Percentiles rank a stretch among this genome's conserved stretches.
These are phyloP conservation scores for Neelides folsomi DNA, from an alignment of 2,888 invertebrate species.

Conservation along the genomic window DNA sequence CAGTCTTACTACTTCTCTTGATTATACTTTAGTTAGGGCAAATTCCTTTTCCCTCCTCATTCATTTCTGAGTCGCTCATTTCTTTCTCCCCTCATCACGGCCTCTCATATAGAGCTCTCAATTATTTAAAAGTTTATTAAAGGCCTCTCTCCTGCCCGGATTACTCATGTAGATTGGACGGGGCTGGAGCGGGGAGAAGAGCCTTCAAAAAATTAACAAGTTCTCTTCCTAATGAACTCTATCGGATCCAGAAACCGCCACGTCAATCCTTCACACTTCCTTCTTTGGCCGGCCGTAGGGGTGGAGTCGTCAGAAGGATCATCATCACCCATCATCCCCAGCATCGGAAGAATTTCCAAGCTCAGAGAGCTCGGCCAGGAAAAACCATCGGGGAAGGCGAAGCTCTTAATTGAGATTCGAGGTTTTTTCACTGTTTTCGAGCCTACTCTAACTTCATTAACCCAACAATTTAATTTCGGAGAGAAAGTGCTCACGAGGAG, in stretches of 20 bases:
- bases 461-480: constrained; percentile 23
- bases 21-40: too few species aligned
- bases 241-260: constrained; percentile 21
- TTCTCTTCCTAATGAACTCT: constrained; percentile 17
- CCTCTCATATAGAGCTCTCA: constrained; percentile 18
- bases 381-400: constrained; percentile 10
- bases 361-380: background rate
- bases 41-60: constrained; percentile 7
- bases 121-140: constrained; percentile 28
- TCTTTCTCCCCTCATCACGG: constrained; percentile 15
- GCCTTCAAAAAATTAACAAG: constrained; percentile 11
- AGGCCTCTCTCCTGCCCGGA: constrained; percentile 17
- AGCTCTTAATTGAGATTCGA: constrained; percentile 23
- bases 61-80: constrained; percentile 1
- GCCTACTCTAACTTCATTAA: constrained; percentile 19
- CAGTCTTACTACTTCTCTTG: background rate
- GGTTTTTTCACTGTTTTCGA: constrained; percentile 18
- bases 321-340: background rate
- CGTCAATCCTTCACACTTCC: constrained; percentile 14
- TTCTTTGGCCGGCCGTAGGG: background rate
- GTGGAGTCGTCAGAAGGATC: background rate
- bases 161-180: background rate
- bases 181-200: background rate
- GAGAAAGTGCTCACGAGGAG: constrained; percentile 16
- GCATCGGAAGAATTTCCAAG: background rate